Evolutionary conservation across 2,797 vertebrate genomes (phyloP), one percentile per base, ranked within the genome.

Genomic region (Crocidura indochinensis): DNA sequence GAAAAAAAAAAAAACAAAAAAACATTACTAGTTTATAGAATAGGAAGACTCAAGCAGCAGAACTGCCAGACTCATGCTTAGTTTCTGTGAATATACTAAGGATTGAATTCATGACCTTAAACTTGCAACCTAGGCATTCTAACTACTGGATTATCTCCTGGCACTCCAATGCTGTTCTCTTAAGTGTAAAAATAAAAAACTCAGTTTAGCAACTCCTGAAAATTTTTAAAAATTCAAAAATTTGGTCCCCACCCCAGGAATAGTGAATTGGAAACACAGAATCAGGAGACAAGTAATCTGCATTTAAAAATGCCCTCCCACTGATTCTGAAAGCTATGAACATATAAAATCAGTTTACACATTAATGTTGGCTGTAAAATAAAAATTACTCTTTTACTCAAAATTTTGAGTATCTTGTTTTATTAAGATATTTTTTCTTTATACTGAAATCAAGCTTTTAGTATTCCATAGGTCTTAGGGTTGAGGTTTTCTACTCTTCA

Each of bases 341-440:
- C 29, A 80, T 80, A 79, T 38, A 14, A 81, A 17, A 80, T 38
- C 38, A 38, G 38, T 38, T 5, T 38, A 38, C 69, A 12, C 38
- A 49, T 67, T 76, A 71, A 65, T 24, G 87, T 72, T 8, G 38
- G 72, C 4, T 19, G 6, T 49, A 89, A 27, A 38, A 38, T 38
- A 38, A 69, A 72, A 87, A 76, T 83, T 62, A 82, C 10, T 84
- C n/a, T 53, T 8, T 11, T 72, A n/a, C 44, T 65, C 78, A 10
- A 75, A 93, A 1, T 76, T 88, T 77, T 92, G 10, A 49, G 80
- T 46, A 67, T 95, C 85, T 93, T 79, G 4, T 14, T 93, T 93
- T 38, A 88, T 27, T 73, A 53, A 67, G 11, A 20, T 38, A 38
- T 38, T 38, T 93, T 31, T 19, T 46, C 3, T 11, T 94, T 2